These are phyloP conservation scores for Proterorhinus semilunaris DNA, from an alignment of 2,113 vertebrate species.

Conservation along the genomic window DNA sequence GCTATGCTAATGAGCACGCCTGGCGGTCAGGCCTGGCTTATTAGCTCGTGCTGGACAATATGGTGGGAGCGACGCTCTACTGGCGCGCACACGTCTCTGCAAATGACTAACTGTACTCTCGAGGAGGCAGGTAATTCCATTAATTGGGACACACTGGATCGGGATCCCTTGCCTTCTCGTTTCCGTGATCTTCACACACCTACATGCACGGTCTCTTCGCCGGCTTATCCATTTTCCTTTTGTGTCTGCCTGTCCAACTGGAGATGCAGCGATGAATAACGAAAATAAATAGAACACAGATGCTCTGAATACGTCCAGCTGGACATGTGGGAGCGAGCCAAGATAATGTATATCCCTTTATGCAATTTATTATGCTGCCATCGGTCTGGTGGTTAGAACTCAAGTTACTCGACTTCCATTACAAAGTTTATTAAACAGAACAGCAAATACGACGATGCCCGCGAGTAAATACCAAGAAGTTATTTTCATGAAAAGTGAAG, in stretches of 20 bases:
- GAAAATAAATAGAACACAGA: slow-evolving; percentile 24
- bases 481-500: background rate
- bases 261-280: slow-evolving; percentile 26
- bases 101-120: slow-evolving; percentile 68
- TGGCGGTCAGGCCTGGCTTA: slow-evolving; percentile 72
- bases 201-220: background rate
- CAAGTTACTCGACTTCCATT: slow-evolving; percentile 33
- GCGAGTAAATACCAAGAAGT: slow-evolving; percentile 13
- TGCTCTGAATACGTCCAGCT: slow-evolving; percentile 37
- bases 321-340: slow-evolving; percentile 24
- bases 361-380: slow-evolving; percentile 1
- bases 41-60: slow-evolving; percentile 74
- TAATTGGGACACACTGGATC: slow-evolving; percentile 72
- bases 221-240: background rate
- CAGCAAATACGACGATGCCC: slow-evolving; percentile 17
- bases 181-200: slow-evolving; percentile 42
- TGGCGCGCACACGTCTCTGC: slow-evolving; percentile 56
- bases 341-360: slow-evolving; percentile 1
- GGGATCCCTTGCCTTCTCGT: slow-evolving; percentile 48
- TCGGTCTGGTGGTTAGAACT: slow-evolving; percentile 21
- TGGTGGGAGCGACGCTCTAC: slow-evolving; percentile 67
- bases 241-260: background rate
- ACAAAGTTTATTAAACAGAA: slow-evolving; percentile 42
- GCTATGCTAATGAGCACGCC: slow-evolving; percentile 79
- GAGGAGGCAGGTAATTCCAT: slow-evolving; percentile 69